Percentiles rank a stretch among this genome's conserved stretches.
phyloP scores from a whole-genome alignment of 2,113 vertebrate species.

The Corynorhinus townsendii region DNA sequence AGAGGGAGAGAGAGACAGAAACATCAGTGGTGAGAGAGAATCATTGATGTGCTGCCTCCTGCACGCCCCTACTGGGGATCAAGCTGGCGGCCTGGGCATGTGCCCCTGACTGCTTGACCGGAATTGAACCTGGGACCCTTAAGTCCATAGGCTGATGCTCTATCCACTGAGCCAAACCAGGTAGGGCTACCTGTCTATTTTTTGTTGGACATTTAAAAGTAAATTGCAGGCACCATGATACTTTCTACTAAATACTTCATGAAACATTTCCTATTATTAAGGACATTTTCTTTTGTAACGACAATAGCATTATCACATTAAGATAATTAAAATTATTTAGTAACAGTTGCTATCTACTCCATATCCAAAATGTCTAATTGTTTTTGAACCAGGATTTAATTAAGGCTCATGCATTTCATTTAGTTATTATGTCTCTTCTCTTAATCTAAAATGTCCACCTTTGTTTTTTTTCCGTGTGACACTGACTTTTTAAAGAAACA shows the following conservation, averaged over 20 bases:
- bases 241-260: not conserved
- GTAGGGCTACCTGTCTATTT: not conserved
- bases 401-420: conserved; percentile 2
- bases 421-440: not conserved
- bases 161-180: too few species aligned
- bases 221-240: not conserved
- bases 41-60: too few species aligned
- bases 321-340: not conserved
- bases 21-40: too few species aligned
- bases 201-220: conserved; percentile 20
- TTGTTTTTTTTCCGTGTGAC: not conserved
- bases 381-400: conserved; percentile 25
- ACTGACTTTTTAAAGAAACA: conserved; percentile 28
- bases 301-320: not conserved
- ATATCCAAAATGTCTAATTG: not conserved
- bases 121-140: too few species aligned
- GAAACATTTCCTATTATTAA: not conserved
- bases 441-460: conserved; percentile 8
- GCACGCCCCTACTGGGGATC: too few species aligned
- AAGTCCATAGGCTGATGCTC: too few species aligned
- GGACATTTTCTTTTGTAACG: conserved; percentile 1
- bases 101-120: too few species aligned
- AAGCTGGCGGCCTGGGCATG: too few species aligned
- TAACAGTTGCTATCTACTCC: not conserved
- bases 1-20: too few species aligned